These are phyloP conservation scores for Rostratula benghalensis DNA, from an alignment of 2,113 vertebrate genomes.

Conservation along the genomic window DNA sequence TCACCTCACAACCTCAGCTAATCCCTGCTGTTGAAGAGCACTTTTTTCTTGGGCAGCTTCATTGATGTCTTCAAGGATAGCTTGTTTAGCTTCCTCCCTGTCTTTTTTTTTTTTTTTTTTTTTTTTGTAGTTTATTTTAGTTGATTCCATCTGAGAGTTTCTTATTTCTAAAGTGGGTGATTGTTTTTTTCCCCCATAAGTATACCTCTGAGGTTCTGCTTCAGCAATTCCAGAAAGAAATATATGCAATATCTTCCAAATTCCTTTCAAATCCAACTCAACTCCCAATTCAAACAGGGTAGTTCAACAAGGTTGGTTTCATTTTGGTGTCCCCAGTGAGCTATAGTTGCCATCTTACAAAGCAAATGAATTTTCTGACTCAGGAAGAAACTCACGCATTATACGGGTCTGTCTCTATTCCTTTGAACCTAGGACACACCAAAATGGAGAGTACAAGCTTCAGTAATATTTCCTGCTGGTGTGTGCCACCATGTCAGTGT, in stretches of 20 bases:
- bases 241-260: background rate
- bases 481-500: background rate
- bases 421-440: background rate
- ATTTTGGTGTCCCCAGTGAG: background rate
- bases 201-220: background rate
- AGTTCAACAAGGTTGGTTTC: background rate
- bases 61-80: background rate
- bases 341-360: background rate
- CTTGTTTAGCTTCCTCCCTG: background rate
- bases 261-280: background rate
- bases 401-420: background rate
- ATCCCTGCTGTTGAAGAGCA: background rate
- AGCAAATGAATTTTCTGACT: background rate
- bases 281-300: background rate
- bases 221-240: background rate
- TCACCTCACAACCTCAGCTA: background rate
- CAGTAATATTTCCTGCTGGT: background rate
- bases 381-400: background rate
- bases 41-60: background rate
- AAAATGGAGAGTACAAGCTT: background rate
- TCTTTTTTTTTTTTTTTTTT: background rate
- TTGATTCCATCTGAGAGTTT: background rate
- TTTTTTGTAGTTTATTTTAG: background rate
- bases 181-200: background rate
- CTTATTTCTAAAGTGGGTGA: background rate